Percentiles rank a stretch among this genome's conserved stretches.
Evolutionary conservation across 2,113 vertebrate genomes (phyloP).

Genomic region (Ailuropoda melanoleuca): DNA sequence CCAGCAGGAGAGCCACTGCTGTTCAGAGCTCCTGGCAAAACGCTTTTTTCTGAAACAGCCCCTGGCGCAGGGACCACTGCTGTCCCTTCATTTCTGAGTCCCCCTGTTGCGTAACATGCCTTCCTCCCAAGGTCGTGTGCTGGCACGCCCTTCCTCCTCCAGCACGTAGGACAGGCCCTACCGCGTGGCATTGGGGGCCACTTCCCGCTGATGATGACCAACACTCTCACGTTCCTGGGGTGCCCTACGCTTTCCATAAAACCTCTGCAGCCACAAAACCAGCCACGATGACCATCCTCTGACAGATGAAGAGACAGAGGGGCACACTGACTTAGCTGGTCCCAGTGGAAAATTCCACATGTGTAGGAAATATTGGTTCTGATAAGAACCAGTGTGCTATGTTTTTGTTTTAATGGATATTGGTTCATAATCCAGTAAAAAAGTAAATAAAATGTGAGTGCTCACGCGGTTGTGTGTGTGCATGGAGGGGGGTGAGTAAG

Average conservation of each 20-base stretch:
- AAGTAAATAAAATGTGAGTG: neutral
- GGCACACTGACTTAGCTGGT: accelerated
- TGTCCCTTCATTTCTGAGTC: neutral
- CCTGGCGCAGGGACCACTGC: accelerated
- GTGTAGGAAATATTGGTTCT: neutral
- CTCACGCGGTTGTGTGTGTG: neutral
- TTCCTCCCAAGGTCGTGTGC: neutral
- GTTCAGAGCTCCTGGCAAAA: neutral
- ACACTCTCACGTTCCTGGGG: no score
- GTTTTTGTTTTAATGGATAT: neutral
- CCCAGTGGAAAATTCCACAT: neutral
- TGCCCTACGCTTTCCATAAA: neutral
- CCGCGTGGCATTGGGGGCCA: neutral
- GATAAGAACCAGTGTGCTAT: neutral
- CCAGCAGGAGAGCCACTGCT: neutral
- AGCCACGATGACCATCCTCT: accelerated
- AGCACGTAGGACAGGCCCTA: neutral
- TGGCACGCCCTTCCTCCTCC: neutral
- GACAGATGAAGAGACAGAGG: neutral
- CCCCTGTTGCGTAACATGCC: accelerated
- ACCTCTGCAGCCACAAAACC: accelerated
- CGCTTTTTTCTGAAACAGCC: neutral
- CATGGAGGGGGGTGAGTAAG: neutral
- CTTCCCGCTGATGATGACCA: neutral
- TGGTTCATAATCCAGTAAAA: neutral